These are phyloP conservation scores for Rhinichthys klamathensis DNA, from an alignment of 2,113 vertebrate genomes.

Conservation along the genomic window DNA sequence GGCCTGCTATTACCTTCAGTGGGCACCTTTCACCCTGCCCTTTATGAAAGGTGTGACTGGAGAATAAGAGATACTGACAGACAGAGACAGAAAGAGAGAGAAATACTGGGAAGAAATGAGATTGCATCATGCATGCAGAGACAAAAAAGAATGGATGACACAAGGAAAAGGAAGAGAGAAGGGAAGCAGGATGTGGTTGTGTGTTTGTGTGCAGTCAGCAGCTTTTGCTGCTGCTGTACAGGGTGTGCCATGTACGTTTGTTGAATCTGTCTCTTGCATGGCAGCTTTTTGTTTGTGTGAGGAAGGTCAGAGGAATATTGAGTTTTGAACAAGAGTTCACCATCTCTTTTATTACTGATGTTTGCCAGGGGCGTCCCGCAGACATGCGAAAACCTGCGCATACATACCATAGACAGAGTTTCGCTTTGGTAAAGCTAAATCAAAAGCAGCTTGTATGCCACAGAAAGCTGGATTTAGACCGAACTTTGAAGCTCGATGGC, in stretches of 20 bases:
- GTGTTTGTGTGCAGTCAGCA: slow-evolving; percentile 28
- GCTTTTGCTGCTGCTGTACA: not conserved
- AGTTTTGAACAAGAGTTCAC: slow-evolving; percentile 10
- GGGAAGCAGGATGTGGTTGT: not conserved
- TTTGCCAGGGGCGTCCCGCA: not conserved
- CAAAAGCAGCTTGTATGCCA: not conserved
- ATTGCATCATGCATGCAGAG: not conserved
- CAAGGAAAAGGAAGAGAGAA: not conserved
- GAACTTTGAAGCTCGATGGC: not conserved
- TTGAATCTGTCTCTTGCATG: slow-evolving; percentile 3
- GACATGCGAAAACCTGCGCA: not conserved
- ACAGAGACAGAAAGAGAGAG: not conserved
- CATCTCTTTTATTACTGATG: not conserved
- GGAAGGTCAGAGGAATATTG: slow-evolving; percentile 38
- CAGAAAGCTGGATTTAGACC: not conserved
- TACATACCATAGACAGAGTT: not conserved
- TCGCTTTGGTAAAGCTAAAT: not conserved
- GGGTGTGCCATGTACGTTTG: not conserved
- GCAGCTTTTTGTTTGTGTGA: slow-evolving; percentile 19
- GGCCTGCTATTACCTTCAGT: slow-evolving; percentile 51
- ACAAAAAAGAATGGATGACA: not conserved
- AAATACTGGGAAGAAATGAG: not conserved
- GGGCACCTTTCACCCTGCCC: slow-evolving; percentile 43
- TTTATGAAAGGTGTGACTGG: slow-evolving; percentile 42
- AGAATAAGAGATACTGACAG: slow-evolving; percentile 17